Evolutionary conservation across 2,113 vertebrate species (phyloP), one percentile per base, ranked within the genome.

Genomic region (Paratilapia polleni): DNA sequence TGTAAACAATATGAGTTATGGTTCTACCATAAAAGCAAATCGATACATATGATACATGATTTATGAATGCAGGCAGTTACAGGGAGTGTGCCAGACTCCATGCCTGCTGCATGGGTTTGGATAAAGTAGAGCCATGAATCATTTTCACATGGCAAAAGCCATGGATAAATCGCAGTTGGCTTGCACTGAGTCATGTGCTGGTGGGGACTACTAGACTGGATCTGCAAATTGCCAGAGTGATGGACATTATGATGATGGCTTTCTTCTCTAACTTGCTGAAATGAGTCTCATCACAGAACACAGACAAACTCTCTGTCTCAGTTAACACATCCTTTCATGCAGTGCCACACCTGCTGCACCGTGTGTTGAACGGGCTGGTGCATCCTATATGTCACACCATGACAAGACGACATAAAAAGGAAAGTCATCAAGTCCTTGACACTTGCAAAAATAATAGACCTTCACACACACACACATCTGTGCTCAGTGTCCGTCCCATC

Each of bases 401-500:
- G 75, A 80, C 80, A 87, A 74, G 20, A 64, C 26, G 15, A 52
- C 12, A 34, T 73, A 52, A 73, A 14, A 52, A 80, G 78, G 79
- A 90, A 91, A 88, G 89, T 90, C 92, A 87, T 86, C 84, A 87
- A 87, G 88, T 81, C 90, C 91, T 91, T 90, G 88, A 92, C 92
- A 86, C 74, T 66, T 68, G 38, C 60, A 85, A 85, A 80, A 91
- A 87, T 78, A 92, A 59, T 9, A 76, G 75, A 87, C 82, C 17
- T 54, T 76, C 7, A 31, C 57, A 52, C 62, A 70, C 38, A 2
- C 2, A 3, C 75, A 84, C 74, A 75, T 75, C 20, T 75, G 81
- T 64, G 80, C 63, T 86, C 85, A 47, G 74, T 80, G 82, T 91
- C 92, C 80, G 11, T 87, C 85, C 89, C 80, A 52, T 88, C 78